Conservation (phyloP, 2,797 vertebrate genomes). For the Lithobates pipiens region DNA sequence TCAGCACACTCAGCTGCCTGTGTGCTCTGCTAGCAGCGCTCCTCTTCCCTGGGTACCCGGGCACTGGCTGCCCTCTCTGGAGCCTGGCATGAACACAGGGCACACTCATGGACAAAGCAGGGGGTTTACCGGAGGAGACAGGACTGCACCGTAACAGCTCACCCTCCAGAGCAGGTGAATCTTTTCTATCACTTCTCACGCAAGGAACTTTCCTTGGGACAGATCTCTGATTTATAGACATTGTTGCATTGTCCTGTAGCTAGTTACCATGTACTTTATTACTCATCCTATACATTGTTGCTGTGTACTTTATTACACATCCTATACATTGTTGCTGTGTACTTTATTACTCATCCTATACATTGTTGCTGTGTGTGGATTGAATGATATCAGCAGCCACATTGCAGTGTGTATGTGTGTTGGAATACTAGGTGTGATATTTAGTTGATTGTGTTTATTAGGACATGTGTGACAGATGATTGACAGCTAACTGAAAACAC, state of each 20-base stretch:
- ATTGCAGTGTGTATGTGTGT: not conserved
- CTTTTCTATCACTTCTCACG: not conserved
- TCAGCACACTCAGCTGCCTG: constrained; percentile 18
- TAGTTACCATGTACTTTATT: not conserved
- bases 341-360: too few relatives aligned
- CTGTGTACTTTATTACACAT: too few relatives aligned
- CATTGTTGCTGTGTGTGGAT: not conserved
- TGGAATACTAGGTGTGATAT: too few relatives aligned
- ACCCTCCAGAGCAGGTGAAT: not conserved
- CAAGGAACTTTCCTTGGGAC: constrained; percentile 10
- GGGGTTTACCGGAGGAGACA: not conserved
- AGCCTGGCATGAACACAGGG: constrained; percentile 19
- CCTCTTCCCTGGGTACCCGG: not conserved
- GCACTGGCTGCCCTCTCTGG: constrained; percentile 12
- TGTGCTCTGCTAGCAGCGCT: not conserved
- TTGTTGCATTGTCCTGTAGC: not conserved
- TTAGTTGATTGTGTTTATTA: too few relatives aligned
- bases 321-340: too few relatives aligned
- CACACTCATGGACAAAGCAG: not conserved
- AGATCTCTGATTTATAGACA: not conserved
- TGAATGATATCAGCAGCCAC: not conserved
- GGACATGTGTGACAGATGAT: too few relatives aligned
- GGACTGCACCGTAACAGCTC: not conserved
- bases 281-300: too few relatives aligned
- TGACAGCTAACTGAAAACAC: too few relatives aligned